Base-by-base conservation (phyloP, 2,888 invertebrate genomes). In the Nomada fabriciana region DNA sequence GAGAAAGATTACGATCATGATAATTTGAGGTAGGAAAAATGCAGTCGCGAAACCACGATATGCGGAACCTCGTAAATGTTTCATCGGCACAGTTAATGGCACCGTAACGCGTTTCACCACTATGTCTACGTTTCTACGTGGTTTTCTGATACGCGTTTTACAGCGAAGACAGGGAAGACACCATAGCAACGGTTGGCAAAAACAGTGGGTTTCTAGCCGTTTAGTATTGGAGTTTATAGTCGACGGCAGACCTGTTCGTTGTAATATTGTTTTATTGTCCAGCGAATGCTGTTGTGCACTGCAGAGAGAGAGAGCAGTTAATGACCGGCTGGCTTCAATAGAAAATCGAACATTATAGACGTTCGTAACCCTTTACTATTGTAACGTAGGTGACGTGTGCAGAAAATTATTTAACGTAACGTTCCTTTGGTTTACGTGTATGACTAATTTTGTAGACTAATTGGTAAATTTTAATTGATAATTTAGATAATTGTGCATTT, bases 51-150 rank as follows among this genome's bases (percentile, higher is more conserved):
- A 55, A 55, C 18, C 23, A 2, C 52, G 7, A 20, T 2, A 15
- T 5, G 42, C 42, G 74, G 55, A 69, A 69, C 47, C 53, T 52
- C 60, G 47, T 77, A 72, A 77, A 77, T 42, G 60, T 57, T 23
- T 67, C 67, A 60, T 59, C 65, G 67, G 18, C 50, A 36, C 36
- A 55, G 67, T 77, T 72, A 77, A 52, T 20, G n/a, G 43, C 67
- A 29, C 43, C 67, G 29, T 67, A 65, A 59, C 36, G 64, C 43
- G 50, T 43, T 20, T 43, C 52, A 53, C 25, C 59, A 57, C 42
- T 60, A 50, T 36, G 50, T 53, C 42, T 11, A 29, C 23, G 36
- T 18, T 61, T 71, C 42, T 52, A 18, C n/a, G 15, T 47, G 52
- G 23, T 42, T 53, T 13, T 23, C 23, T 13, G 15, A 15, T 52